Base-by-base conservation (phyloP, 1,140 invertebrate genomes). In the Drosophila subobscura region DNA sequence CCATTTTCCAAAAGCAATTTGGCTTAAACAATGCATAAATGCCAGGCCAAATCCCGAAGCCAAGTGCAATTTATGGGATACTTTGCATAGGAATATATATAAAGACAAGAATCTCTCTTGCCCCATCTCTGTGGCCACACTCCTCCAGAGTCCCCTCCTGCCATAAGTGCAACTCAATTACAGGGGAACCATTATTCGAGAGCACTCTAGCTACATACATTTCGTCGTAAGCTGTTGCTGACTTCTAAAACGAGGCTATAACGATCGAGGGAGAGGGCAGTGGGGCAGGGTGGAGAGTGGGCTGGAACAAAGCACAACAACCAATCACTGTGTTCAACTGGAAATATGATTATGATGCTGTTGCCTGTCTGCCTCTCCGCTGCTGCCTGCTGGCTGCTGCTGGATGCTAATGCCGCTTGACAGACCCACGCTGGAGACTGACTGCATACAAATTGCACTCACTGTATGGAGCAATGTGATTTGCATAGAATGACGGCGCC, bases 11-110 rank as follows among this genome's bases (percentile, higher is more conserved):
- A 83, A 81, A 83, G 79, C 79, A 81, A 81, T 83, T 81, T 81
- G 78, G 78, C 74, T 70, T 81, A 83, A 83, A 78, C 79, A 83
- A 73, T 73, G 73, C 79, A 77, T 68, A 64, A 68, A 68, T 51
- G 65, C 46, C 78, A 65, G 71, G 52, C 63, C 72, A 66, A 75
- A 44, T 64, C 50, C 47, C 33, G 33, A 0, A 37, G 33, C 10
- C 33, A 37, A 51, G 22, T 60, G 60, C 78, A 81, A 72, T 81
- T 72, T 80, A 81, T 72, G 60, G 50, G 33, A 51, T 37, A 51
- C 47, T 67, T 68, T 68, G 65, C 65, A 68, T 68, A 68, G 66
- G 20, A 42, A 55, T 49, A 10, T 45, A n/a, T 7, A 45, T 10
- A 20, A 20, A 20, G 16, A 12, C 33, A 37, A 33, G 2, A 7